Evolutionary conservation across 1,140 invertebrate species (phyloP), one percentile per base, ranked within the genome.

Genomic region (Drosophila funebris): DNA sequence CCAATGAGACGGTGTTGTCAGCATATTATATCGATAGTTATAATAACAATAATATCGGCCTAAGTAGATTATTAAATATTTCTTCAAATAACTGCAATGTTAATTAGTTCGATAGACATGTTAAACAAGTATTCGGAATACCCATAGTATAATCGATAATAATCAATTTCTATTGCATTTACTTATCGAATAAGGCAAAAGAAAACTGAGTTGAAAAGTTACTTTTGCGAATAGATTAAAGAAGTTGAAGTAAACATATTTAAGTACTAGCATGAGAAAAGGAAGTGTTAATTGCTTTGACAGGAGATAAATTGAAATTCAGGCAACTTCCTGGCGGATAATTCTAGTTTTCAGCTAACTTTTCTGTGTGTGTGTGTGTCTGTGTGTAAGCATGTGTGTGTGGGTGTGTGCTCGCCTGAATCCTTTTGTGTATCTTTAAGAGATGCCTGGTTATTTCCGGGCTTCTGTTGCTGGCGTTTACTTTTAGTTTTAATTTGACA

Each of bases 401-500:
- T 39, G 29, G 31, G 37, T n/a, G 39, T 46, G 39, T 48, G 41
- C 16, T 43, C 20, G 31, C 53, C 48, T 24, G 43, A 56, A 46
- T 56, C 43, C 69, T 27, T 76, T 54, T 31, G 52, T 16, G 66
- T 64, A 37, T 69, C 48, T 64, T 61, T 43, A 41, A 58, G 41
- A 36, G 29, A 58, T 78, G 43, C 68, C 36, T 67, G 46, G 24
- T 66, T 58, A 52, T 66, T 67, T 58, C 62, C 70, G 41, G 29
- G 16, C 24, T 22, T 80, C 81, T 84, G 73, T 36, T 84, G 63
- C 58, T 70, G 73, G 68, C 80, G 73, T 80, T 79, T 79, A 69
- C 77, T 77, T 85, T 85, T 76, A 64, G 68, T 85, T 85, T 85
- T 75, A 85, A 85, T 85, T 85, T 87, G 70, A 53, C 66, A 74